These are phyloP conservation scores for Trichopoda pennipes DNA, from an alignment of 2,888 invertebrate species.

Conservation along the genomic window DNA sequence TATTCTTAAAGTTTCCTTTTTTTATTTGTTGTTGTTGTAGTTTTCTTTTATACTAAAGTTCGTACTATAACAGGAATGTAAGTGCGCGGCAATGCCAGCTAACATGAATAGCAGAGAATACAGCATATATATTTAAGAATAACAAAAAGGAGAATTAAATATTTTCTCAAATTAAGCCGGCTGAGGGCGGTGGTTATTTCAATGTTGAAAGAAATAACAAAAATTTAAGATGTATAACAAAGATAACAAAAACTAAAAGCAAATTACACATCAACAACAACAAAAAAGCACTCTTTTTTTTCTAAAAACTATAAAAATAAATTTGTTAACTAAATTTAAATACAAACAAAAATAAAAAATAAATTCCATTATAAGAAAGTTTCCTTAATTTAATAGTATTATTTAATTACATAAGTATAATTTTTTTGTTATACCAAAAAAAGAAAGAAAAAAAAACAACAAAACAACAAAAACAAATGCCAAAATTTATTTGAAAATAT, in stretches of 20 bases:
- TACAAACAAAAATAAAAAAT: too few species aligned
- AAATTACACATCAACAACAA: slow-evolving; percentile 14
- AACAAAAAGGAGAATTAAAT: slow-evolving; percentile 37
- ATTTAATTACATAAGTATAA: too few species aligned
- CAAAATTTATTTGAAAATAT: slow-evolving; percentile 3
- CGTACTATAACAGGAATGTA: slow-evolving; percentile 38
- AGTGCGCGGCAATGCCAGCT: slow-evolving; percentile 48
- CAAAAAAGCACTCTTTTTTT: slow-evolving; percentile 4
- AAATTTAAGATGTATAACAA: slow-evolving; percentile 24
- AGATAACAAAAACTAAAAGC: slow-evolving; percentile 8
- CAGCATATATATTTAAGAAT: neutral
- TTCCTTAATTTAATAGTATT: too few species aligned
- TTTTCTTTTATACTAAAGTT: slow-evolving; percentile 4
- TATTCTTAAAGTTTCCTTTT: slow-evolving; percentile 16
- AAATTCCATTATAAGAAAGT: too few species aligned
- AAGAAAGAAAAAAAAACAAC: neutral
- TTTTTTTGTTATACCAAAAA: too few species aligned
- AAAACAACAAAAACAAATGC: neutral
- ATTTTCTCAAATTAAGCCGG: slow-evolving; percentile 64
- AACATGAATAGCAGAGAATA: slow-evolving; percentile 29
- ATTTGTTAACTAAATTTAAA: too few species aligned
- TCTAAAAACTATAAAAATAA: neutral
- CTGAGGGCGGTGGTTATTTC: slow-evolving; percentile 71
- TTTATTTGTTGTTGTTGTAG: neutral
- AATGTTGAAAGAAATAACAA: slow-evolving; percentile 43